These are phyloP conservation scores for Acrossocheilus wenchowensis DNA, from an alignment of 2,797 vertebrate genomes.

Conservation along the genomic window DNA sequence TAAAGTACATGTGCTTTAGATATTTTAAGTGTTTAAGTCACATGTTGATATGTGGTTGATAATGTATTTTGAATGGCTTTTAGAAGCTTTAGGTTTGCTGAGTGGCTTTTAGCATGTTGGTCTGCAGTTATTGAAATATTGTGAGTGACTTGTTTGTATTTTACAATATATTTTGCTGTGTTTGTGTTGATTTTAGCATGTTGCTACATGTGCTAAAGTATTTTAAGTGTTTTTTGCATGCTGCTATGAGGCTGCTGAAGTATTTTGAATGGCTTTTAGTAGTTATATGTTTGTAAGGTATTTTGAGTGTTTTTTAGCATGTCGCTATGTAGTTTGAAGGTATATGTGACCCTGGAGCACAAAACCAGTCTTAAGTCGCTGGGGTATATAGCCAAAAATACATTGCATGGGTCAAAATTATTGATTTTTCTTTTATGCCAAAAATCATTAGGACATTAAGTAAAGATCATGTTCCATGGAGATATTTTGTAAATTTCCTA, in stretches of 20 bases:
- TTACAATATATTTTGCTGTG: neutral
- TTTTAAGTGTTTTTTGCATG: slow-evolving; percentile 1
- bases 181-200: neutral
- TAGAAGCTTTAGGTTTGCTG: neutral
- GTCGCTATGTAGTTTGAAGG: too few relatives aligned
- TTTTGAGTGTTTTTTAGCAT: neutral
- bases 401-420: too few relatives aligned
- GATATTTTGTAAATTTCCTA: too few relatives aligned
- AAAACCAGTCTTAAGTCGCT: too few relatives aligned
- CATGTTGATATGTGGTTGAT: neutral
- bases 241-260: neutral
- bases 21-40: neutral
- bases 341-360: too few relatives aligned
- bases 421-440: too few relatives aligned
- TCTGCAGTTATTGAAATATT: neutral
- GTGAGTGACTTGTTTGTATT: neutral
- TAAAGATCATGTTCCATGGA: too few relatives aligned
- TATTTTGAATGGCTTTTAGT: neutral
- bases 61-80: neutral
- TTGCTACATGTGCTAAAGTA: neutral
- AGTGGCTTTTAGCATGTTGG: neutral
- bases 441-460: too few relatives aligned
- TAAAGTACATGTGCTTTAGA: neutral
- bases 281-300: neutral
- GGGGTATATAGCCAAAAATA: too few relatives aligned